Evolutionary conservation across 2,113 vertebrate genomes (phyloP).

Genomic region (Plectropomus leopardus): DNA sequence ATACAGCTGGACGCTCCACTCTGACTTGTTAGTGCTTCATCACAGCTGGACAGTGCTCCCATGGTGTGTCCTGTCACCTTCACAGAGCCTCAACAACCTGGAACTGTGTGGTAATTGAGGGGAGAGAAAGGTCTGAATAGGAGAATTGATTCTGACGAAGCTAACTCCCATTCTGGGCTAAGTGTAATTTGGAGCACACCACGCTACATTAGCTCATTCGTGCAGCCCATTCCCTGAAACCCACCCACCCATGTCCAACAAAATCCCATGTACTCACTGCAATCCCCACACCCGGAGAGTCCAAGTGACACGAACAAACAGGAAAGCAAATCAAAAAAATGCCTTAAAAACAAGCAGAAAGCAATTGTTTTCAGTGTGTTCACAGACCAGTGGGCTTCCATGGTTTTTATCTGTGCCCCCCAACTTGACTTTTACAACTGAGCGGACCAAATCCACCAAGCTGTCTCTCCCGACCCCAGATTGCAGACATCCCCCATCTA

Average conservation of each 20-base stretch:
- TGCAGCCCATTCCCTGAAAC: conserved; percentile 16
- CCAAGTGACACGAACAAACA: conserved; percentile 42
- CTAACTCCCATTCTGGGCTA: conserved; percentile 34
- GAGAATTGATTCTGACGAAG: conserved; percentile 49
- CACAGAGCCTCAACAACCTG: conserved; percentile 40
- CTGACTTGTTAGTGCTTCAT: conserved; percentile 39
- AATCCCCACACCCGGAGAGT: conserved; percentile 7
- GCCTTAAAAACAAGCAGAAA: conserved; percentile 39
- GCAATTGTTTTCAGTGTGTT: conserved; percentile 52
- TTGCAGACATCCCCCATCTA: conserved; percentile 37
- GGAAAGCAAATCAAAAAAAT: conserved; percentile 32
- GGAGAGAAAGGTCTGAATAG: conserved; percentile 21
- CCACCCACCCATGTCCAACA: conserved; percentile 32
- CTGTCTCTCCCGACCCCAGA: conserved; percentile 37
- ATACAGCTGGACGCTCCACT: conserved; percentile 2
- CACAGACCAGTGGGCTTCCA: conserved; percentile 44
- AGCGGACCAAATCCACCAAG: conserved; percentile 51
- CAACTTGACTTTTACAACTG: conserved; percentile 63
- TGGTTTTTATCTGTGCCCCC: conserved; percentile 49
- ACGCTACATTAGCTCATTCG: conserved; percentile 55
- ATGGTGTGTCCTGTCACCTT: conserved; percentile 58
- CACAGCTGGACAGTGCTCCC: conserved; percentile 28
- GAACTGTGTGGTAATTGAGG: conserved; percentile 49
- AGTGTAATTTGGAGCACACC: conserved; percentile 57
- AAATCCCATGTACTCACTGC: conserved; percentile 23